phyloP scores from a whole-genome alignment of 2,888 invertebrate species.

The Malachius bipustulatus region DNA sequence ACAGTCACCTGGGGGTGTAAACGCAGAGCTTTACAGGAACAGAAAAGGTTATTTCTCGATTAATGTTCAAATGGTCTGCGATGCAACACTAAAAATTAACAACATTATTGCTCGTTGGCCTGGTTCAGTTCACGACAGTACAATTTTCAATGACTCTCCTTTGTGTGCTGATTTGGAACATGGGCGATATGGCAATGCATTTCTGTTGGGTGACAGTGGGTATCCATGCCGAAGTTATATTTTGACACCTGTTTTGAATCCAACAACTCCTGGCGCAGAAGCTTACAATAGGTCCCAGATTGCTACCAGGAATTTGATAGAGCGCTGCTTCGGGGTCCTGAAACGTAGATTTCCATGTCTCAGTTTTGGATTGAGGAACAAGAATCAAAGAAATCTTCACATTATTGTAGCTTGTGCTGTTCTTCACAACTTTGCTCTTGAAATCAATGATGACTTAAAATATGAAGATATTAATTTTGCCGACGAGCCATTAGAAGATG shows the following conservation, averaged over 20 bases:
- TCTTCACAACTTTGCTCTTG: no score
- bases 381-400: no score
- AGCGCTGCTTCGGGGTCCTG: constrained; percentile 22
- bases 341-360: constrained; percentile 27
- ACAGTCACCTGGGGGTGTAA: constrained; percentile 17
- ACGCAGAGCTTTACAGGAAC: constrained; percentile 21
- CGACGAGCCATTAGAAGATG: no score
- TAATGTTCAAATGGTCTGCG: constrained; percentile 23
- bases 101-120: constrained; percentile 21
- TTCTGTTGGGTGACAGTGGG: constrained; percentile 23
- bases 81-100: constrained; percentile 17
- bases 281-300: constrained; percentile 22
- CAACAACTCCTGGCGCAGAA: constrained; percentile 16
- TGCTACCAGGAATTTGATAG: constrained; percentile 21
- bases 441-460: no score
- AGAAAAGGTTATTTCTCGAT: constrained; percentile 22
- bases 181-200: constrained; percentile 14
- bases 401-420: no score
- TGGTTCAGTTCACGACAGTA: constrained; percentile 22
- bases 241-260: constrained; percentile 19
- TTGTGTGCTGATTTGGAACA: constrained; percentile 12
- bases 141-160: constrained; percentile 21
- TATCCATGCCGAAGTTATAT: constrained; percentile 21
- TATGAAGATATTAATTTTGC: no score
- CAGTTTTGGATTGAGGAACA: no score